A percentile compares a stretch with the other conserved stretches of the same genome.
These are phyloP conservation scores for Myiotriccus ornatus DNA, from an alignment of 2,797 vertebrate genomes.

Conservation along the genomic window DNA sequence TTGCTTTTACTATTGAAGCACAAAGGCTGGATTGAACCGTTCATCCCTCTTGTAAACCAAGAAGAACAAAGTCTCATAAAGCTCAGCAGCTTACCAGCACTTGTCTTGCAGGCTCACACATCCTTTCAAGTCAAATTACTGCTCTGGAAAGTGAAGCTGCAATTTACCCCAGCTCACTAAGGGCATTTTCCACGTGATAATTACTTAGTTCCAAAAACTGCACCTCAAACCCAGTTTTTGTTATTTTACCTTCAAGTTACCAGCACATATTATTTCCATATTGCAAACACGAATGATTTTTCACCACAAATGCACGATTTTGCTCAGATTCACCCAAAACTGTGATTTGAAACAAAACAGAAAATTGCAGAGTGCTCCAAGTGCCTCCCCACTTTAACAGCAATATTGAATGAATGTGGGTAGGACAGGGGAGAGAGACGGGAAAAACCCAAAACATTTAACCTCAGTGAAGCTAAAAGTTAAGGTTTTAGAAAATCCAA, in stretches of 20 bases:
- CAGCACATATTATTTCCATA: background rate
- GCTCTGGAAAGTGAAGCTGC: background rate
- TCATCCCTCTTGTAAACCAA: constrained; percentile 4
- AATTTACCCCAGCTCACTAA: background rate
- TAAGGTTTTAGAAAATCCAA: background rate
- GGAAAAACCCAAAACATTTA: background rate
- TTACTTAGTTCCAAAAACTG: background rate
- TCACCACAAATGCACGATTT: background rate
- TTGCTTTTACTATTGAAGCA: constrained; percentile 24
- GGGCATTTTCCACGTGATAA: background rate
- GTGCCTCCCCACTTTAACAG: background rate
- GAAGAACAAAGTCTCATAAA: background rate
- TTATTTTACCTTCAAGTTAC: background rate
- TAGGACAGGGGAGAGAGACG: accelerated
- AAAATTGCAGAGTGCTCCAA: background rate
- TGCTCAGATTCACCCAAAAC: background rate
- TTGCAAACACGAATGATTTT: background rate
- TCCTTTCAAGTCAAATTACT: background rate
- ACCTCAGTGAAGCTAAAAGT: background rate
- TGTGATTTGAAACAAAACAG: accelerated
- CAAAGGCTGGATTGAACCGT: background rate
- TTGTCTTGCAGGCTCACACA: background rate
- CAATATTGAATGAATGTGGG: background rate
- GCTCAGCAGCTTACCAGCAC: background rate
- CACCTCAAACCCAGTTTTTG: background rate